A percentile compares a stretch with the other conserved stretches of the same genome.
Evolutionary conservation across 2,888 invertebrate species (phyloP).

Genomic region (Dorcus parallelipipedus): DNA sequence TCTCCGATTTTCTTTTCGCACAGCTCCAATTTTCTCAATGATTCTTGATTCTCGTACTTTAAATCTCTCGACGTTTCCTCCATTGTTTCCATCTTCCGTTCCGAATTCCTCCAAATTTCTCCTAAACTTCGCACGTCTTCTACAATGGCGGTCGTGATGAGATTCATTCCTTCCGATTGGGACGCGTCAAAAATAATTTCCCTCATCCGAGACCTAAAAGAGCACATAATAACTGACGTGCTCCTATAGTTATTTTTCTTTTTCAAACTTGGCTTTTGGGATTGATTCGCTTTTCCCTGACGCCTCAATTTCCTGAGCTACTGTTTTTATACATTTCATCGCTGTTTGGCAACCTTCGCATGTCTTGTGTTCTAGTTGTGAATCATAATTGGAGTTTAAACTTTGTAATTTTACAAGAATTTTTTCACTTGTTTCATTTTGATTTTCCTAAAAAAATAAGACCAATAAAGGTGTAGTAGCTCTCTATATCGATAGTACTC

Average conservation of each 20-base stretch:
- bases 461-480: neutral
- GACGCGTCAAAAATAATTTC: conserved; percentile 7
- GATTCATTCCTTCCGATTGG: conserved; percentile 8
- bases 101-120: conserved; percentile 1
- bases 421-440: neutral
- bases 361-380: neutral
- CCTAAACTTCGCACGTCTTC: conserved; percentile 5
- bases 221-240: no score
- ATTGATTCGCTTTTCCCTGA: conserved; percentile 3
- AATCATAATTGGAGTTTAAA: neutral
- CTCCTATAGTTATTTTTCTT: no score
- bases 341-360: conserved; percentile 5
- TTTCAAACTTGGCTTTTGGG: conserved; percentile 7
- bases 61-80: conserved; percentile 4
- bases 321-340: conserved; percentile 8
- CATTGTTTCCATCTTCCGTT: conserved; percentile 5
- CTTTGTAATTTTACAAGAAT: neutral
- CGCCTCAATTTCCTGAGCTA: conserved; percentile 4
- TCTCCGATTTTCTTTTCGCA: conserved; percentile 4
- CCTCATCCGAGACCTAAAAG: neutral
- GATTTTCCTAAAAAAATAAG: neutral
- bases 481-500: no score
- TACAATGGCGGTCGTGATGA: conserved; percentile 9
- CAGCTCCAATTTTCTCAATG: conserved; percentile 6
- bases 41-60: conserved; percentile 8